Conservation (phyloP, 2,888 invertebrate species). For the Diploptera punctata region DNA sequence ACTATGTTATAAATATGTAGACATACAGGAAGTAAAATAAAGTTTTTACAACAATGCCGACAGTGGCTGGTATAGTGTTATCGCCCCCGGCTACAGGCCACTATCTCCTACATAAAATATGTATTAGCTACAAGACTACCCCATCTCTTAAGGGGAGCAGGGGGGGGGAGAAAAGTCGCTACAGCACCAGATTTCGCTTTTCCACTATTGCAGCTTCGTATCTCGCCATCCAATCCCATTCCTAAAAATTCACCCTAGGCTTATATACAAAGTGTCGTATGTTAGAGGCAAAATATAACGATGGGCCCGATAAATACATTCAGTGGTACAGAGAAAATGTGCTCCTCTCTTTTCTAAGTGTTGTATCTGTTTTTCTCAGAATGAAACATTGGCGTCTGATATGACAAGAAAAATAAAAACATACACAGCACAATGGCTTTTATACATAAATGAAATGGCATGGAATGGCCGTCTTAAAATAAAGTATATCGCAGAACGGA, state of each 20-base stretch:
- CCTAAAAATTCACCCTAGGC: constrained; percentile 8
- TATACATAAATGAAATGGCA: background rate
- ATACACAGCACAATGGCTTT: background rate
- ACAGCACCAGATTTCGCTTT: constrained; percentile 13
- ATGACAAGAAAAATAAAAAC: constrained; percentile 7
- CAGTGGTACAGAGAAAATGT: background rate
- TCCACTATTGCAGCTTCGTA: constrained; percentile 17
- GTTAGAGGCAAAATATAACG: constrained; percentile 4
- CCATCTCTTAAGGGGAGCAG: constrained; percentile 14
- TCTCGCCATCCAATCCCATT: constrained; percentile 22
- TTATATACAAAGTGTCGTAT: background rate
- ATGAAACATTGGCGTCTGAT: constrained; percentile 1
- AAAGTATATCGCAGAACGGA: background rate
- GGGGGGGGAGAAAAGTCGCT: background rate
- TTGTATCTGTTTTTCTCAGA: background rate
- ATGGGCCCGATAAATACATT: background rate
- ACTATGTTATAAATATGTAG: too few species aligned
- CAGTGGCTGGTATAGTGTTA: background rate
- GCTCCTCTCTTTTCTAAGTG: background rate
- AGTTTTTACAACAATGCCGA: background rate
- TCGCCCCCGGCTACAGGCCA: background rate
- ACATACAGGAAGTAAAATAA: background rate
- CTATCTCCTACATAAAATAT: constrained; percentile 23
- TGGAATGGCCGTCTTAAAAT: background rate
- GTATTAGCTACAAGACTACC: constrained; percentile 24